Conservation (phyloP, 2,113 vertebrate genomes). For the Cavia porcellus region DNA sequence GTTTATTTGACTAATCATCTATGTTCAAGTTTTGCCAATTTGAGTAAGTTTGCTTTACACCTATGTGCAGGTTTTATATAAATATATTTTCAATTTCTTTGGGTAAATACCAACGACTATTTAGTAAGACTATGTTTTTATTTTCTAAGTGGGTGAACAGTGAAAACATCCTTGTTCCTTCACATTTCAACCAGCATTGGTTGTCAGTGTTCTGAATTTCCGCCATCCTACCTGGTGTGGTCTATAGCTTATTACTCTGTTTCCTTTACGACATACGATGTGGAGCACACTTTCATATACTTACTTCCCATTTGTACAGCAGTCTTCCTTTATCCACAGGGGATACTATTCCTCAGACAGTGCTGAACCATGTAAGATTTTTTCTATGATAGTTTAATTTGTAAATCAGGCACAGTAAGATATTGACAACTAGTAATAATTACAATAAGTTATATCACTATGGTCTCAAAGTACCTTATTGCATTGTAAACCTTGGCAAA, state of each 20-base stretch:
- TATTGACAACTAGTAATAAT: neutral
- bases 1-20: neutral
- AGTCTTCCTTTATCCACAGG: neutral
- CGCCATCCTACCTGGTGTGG: neutral
- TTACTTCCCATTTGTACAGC: neutral
- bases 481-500: too few relatives aligned
- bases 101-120: neutral
- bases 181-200: neutral
- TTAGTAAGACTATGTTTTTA: neutral
- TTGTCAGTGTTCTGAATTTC: neutral
- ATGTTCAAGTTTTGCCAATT: neutral
- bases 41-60: neutral
- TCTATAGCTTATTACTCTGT: neutral
- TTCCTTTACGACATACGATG: neutral
- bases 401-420: neutral
- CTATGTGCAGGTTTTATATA: neutral
- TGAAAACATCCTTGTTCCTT: neutral
- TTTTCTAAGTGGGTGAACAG: neutral
- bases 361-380: neutral
- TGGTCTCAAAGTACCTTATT: too few relatives aligned
- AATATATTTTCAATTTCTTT: neutral
- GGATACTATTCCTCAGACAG: neutral
- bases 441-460: neutral
- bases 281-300: neutral
- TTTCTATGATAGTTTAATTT: neutral